Base-by-base conservation (phyloP, 1,140 invertebrate species). In the Drosophila triauraria region DNA sequence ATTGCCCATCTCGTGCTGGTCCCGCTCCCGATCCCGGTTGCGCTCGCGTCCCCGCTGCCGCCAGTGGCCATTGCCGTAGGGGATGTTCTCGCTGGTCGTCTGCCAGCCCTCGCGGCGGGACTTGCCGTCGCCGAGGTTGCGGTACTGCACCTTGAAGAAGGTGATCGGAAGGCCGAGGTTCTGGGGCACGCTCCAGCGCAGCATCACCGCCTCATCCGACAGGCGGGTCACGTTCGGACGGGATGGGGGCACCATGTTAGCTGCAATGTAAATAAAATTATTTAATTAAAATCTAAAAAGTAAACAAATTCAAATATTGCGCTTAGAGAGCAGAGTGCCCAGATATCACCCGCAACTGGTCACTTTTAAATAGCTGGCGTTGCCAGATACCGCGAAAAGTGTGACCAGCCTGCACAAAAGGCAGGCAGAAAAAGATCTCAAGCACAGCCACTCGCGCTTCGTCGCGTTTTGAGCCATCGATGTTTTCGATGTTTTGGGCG, bases 151-250 rank as follows among this genome's bases (percentile, higher is more conserved):
- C 94, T 98, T 98, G 92, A 98, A 99, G 91, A 99, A 98, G 68
- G 94, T 94, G 71, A 99, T 98, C 0, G 96, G 94, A 15, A 98
- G 92, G 0, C 97, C 97, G n/a, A 94, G 94, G 80, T 97, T 97
- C 13, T 95, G 93, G 1, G 96, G 96, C 7, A 97, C 96, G 2
- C 95, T 95, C 98, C 98, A 99, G 30, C 96, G 94, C 1, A 99
- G 95, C 96, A 98, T 98, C 0, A 99, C 98, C 2, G 97, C 97
- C n/a, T 96, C 95, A 82, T 98, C 97, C 0, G 97, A 96, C 23
- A 98, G 91, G 10, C 97, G 94, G 0, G 96, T 97, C 5, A 99
- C 95, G 82, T 96, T 96, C 0, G 98, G 98, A 46, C 95, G 95
- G 4, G 96, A 95, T 0, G 98, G 98, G 0, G 98, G 97, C 48